Evolutionary conservation across 2,797 vertebrate genomes (phyloP).

Genomic region (Sitta carolinensis): DNA sequence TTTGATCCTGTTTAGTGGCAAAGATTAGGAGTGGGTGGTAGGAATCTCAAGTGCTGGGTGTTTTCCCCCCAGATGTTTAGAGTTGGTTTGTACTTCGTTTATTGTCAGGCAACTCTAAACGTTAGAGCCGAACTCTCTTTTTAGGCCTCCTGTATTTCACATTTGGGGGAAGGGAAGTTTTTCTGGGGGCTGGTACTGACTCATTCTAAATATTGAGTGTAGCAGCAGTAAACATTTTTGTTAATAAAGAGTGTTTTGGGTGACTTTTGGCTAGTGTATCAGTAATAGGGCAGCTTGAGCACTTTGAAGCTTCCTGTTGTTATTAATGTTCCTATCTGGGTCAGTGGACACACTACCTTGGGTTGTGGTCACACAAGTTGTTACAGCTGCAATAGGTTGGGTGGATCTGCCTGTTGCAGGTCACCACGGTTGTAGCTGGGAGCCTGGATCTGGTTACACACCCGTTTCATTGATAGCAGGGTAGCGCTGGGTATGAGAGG

Average conservation of each 20-base stretch:
- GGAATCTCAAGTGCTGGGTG: background rate
- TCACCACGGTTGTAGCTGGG: background rate
- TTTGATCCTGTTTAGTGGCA: slow-evolving; percentile 10
- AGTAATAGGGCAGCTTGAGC: background rate
- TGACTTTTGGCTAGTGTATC: background rate
- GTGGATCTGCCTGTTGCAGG: slow-evolving; percentile 7
- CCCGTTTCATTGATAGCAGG: background rate
- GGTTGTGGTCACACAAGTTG: background rate
- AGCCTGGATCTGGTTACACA: background rate
- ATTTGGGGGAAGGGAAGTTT: background rate
- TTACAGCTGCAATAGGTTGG: background rate
- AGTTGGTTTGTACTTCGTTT: slow-evolving; percentile 1
- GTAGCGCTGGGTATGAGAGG: background rate
- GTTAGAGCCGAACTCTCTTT: background rate
- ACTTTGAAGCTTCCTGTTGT: slow-evolving; percentile 38
- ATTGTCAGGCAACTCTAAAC: background rate
- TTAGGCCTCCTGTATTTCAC: background rate
- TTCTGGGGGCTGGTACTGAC: slow-evolving; percentile 1
- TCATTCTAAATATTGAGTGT: background rate
- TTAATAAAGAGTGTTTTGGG: slow-evolving; percentile 5
- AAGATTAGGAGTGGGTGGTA: background rate
- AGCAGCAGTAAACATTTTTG: slow-evolving; percentile 18
- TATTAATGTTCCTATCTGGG: background rate
- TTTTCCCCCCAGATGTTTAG: background rate
- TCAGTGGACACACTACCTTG: background rate